phyloP scores from a whole-genome alignment of 2,113 vertebrate species.

The Lampris incognitus region DNA sequence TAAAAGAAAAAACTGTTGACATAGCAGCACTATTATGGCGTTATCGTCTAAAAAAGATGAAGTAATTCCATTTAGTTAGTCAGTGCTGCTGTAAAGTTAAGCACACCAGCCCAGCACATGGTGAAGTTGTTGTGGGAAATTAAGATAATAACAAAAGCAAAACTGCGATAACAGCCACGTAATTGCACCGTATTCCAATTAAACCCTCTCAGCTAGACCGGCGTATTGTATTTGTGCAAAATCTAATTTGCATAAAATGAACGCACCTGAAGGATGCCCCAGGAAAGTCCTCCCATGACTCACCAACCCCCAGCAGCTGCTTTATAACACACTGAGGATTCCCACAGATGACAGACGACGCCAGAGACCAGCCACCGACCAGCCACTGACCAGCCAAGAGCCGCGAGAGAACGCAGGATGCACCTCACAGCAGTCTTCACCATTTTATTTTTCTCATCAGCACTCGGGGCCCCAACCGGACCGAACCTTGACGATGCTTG shows the following conservation, averaged over 20 bases:
- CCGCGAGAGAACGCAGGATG: background rate
- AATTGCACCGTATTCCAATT: no score
- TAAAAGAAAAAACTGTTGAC: no score
- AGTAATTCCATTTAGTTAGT: no score
- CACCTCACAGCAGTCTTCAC: background rate
- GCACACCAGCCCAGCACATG: no score
- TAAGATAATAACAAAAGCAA: no score
- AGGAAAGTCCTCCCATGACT: slow-evolving; percentile 72
- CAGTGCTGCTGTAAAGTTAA: no score
- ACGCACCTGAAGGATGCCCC: slow-evolving; percentile 39
- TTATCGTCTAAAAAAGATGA: no score
- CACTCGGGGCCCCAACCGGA: slow-evolving; percentile 38
- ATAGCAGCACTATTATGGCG: no score
- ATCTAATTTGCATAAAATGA: slow-evolving; percentile 1
- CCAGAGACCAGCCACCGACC: background rate
- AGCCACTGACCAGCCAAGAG: background rate
- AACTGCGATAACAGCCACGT: no score
- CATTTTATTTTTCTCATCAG: slow-evolving; percentile 1
- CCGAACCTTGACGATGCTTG: slow-evolving; percentile 7
- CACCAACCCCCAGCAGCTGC: background rate
- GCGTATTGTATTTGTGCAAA: background rate
- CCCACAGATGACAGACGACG: background rate
- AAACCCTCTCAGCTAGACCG: background rate
- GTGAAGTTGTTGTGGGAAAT: no score
- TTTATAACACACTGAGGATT: background rate